Evolutionary conservation across 2,113 vertebrate species (phyloP).

Genomic region (Oncorhynchus keta): DNA sequence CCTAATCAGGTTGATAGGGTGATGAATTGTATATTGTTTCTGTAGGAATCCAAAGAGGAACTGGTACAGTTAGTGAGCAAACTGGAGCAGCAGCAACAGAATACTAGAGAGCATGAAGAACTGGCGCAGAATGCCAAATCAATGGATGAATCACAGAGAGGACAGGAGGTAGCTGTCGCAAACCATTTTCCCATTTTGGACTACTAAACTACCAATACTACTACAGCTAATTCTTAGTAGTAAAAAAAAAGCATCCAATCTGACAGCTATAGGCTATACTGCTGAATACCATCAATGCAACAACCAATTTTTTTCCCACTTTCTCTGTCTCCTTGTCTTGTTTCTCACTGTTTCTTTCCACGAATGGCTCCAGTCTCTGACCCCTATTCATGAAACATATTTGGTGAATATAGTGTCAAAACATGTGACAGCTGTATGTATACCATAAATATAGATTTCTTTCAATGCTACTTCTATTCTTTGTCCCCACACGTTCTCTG

Average conservation of each 20-base stretch:
- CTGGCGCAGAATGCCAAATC: background rate
- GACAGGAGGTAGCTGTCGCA: slow-evolving; percentile 44
- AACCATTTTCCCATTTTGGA: no score
- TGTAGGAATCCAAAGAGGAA: slow-evolving; percentile 25
- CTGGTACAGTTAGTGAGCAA: slow-evolving; percentile 30
- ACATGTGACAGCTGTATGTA: no score
- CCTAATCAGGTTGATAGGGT: background rate
- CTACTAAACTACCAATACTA: no score
- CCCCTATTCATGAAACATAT: background rate
- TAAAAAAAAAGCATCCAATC: no score
- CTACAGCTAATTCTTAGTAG: background rate
- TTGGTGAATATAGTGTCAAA: no score
- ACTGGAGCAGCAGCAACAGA: slow-evolving; percentile 7
- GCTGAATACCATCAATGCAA: no score
- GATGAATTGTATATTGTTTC: background rate
- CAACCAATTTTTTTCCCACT: no score
- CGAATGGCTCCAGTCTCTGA: background rate
- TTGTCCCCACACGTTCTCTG: no score
- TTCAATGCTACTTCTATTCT: no score
- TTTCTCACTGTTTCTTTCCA: background rate
- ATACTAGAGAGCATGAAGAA: background rate
- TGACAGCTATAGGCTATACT: no score
- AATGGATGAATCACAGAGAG: background rate
- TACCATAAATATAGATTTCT: no score
- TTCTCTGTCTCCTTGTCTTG: background rate